These are phyloP conservation scores for Cryptomyrus ogoouensis DNA, from an alignment of 2,113 vertebrate genomes.

Conservation along the genomic window DNA sequence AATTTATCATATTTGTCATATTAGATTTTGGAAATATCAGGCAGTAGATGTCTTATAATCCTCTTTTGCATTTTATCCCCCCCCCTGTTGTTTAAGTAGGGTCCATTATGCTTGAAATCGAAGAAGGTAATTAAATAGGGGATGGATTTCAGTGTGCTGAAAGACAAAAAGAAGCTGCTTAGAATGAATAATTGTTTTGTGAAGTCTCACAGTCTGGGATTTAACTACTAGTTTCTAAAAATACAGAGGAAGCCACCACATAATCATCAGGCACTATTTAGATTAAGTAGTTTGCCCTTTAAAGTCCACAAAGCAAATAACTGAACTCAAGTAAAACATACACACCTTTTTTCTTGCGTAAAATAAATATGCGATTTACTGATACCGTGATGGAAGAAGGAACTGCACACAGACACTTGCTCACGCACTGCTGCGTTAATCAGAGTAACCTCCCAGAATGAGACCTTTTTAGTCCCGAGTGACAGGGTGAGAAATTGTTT, in stretches of 20 bases:
- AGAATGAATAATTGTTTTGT: background rate
- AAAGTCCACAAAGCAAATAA: background rate
- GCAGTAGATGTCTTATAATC: background rate
- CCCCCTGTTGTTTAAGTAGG: background rate
- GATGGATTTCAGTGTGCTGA: background rate
- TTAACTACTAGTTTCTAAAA: background rate
- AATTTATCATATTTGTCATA: background rate
- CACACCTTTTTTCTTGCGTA: background rate
- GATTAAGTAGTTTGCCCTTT: background rate
- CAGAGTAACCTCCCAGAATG: constrained; percentile 15
- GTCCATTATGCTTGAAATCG: background rate
- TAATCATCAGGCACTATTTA: background rate
- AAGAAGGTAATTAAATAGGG: background rate
- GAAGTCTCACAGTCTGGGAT: background rate
- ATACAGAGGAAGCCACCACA: background rate
- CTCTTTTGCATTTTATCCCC: background rate
- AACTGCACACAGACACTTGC: constrained; percentile 36
- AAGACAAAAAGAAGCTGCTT: background rate
- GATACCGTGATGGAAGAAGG: background rate
- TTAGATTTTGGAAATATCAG: background rate
- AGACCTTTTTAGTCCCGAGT: constrained; percentile 42
- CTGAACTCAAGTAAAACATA: background rate
- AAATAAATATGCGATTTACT: constrained; percentile 26
- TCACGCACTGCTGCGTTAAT: background rate
- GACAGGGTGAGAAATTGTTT: constrained; percentile 54